These are phyloP conservation scores for Microtus ochrogaster DNA, from an alignment of 2,113 vertebrate species.

Conservation along the genomic window DNA sequence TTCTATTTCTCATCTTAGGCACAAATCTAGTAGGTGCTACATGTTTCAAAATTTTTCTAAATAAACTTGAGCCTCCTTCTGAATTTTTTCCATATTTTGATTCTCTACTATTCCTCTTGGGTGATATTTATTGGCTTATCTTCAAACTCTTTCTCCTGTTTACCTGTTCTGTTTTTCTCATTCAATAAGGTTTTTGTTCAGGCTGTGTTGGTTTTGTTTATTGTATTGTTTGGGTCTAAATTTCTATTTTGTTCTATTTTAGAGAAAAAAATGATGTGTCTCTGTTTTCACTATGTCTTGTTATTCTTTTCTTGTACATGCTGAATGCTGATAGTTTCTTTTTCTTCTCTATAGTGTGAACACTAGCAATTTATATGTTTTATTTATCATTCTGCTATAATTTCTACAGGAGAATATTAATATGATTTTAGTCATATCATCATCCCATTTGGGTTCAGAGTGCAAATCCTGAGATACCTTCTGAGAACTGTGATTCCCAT, in stretches of 20 bases:
- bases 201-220: not conserved
- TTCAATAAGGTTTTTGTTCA: not conserved
- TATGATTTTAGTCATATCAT: not conserved
- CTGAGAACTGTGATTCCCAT: not conserved
- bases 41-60: not conserved
- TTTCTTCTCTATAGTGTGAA: not conserved
- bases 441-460: not conserved
- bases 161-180: not conserved
- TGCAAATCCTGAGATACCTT: not conserved
- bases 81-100: not conserved
- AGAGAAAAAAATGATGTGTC: not conserved
- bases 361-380: not conserved
- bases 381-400: not conserved
- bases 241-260: slow-evolving; percentile 23
- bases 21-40: not conserved
- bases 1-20: not conserved
- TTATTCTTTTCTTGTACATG: not conserved
- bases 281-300: not conserved
- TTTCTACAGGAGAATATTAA: not conserved
- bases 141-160: not conserved
- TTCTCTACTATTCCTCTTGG: not conserved
- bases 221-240: slow-evolving; percentile 4
- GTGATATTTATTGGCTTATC: not conserved
- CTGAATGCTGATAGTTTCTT: not conserved
- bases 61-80: not conserved